Percentiles rank a stretch among this genome's conserved stretches.
phyloP scores from a whole-genome alignment of 2,888 invertebrate species.

The Arenicola marina region DNA sequence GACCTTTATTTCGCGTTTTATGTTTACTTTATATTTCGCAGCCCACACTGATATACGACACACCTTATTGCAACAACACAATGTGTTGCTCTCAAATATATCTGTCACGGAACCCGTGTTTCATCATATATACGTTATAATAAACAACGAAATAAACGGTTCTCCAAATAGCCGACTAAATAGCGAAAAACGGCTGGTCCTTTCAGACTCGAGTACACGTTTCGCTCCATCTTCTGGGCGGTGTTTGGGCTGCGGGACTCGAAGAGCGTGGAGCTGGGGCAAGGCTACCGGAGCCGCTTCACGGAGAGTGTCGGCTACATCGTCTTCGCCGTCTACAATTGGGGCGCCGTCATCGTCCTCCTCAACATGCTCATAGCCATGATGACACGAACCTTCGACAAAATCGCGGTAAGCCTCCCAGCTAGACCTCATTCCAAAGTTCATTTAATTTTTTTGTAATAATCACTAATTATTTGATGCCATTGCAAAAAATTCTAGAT shows the following conservation, averaged over 20 bases:
- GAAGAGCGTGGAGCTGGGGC: conserved; percentile 20
- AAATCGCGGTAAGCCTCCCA: conserved; percentile 62
- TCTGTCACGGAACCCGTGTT: too few relatives aligned
- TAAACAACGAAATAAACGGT: too few relatives aligned
- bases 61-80: too few relatives aligned
- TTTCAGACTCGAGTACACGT: conserved; percentile 48
- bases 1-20: too few relatives aligned
- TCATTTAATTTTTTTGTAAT: neutral
- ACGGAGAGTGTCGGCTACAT: conserved; percentile 35
- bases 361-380: conserved; percentile 70
- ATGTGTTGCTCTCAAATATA: too few relatives aligned
- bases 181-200: neutral
- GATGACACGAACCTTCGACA: conserved; percentile 76
- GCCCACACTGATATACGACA: too few relatives aligned
- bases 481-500: neutral
- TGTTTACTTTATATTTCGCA: too few relatives aligned
- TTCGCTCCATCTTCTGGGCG: conserved; percentile 58
- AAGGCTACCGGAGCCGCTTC: conserved; percentile 26
- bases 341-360: conserved; percentile 34
- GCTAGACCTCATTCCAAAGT: neutral
- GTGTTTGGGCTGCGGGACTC: conserved; percentile 55
- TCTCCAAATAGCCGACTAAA: too few relatives aligned
- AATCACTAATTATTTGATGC: neutral
- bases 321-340: conserved; percentile 34
- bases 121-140: too few relatives aligned